Evolutionary conservation across 1,140 invertebrate species (phyloP).

Genomic region (Globodera rostochiensis): DNA sequence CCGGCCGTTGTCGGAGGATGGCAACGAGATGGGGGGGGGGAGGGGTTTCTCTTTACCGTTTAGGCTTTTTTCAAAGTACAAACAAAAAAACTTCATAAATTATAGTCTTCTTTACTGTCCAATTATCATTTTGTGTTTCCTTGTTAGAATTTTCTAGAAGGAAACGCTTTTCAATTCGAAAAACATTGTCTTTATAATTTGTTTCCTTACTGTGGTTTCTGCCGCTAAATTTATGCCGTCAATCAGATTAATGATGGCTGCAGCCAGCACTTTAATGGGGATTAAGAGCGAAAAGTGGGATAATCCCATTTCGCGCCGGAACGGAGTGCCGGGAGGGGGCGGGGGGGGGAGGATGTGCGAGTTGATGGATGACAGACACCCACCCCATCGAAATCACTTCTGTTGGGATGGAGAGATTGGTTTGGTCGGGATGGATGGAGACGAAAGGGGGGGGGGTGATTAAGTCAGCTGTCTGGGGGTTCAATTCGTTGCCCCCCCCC

Average conservation of each 20-base stretch:
- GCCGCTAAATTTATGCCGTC: neutral
- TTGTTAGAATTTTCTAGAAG: no score
- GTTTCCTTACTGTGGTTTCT: neutral
- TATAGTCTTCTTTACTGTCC: no score
- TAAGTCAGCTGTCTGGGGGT: neutral
- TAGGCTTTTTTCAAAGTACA: no score
- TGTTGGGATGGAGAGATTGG: neutral
- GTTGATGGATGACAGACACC: no score
- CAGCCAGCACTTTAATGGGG: neutral
- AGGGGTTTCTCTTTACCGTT: neutral
- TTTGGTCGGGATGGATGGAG: neutral
- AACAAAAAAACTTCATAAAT: no score
- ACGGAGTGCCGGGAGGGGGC: neutral
- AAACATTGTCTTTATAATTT: no score
- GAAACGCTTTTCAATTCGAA: no score
- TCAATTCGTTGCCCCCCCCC: neutral
- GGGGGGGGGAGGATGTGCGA: no score
- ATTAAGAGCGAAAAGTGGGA: neutral
- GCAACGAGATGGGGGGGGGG: neutral
- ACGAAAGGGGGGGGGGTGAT: neutral
- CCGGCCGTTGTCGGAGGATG: neutral
- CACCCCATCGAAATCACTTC: no score
- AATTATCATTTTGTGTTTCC: no score
- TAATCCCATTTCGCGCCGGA: conserved; percentile 11
- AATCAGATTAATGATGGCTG: conserved; percentile 13